phyloP scores from a whole-genome alignment of 2,113 vertebrate genomes.

The Otus sunia region DNA sequence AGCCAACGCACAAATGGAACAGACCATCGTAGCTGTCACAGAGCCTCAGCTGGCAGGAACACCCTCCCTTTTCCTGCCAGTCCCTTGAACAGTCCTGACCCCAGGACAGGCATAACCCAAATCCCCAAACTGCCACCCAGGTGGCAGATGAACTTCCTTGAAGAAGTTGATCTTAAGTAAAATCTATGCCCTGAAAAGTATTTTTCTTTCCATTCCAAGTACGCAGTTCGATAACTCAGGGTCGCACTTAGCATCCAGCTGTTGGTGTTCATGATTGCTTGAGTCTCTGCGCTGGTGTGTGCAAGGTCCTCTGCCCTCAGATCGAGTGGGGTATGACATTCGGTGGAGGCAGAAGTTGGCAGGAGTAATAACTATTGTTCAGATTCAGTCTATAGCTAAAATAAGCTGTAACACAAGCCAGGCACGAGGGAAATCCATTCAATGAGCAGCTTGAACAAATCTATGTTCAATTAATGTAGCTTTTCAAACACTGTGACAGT shows the following conservation, averaged over 20 bases:
- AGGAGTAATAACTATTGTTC: not conserved
- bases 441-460: conserved; percentile 63
- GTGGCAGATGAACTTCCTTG: not conserved
- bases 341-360: not conserved
- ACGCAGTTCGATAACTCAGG: accelerated
- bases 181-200: not conserved
- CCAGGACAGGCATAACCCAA: not conserved
- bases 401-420: conserved; percentile 45
- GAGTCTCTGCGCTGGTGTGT: not conserved
- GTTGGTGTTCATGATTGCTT: not conserved
- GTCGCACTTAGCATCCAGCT: not conserved
- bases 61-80: not conserved
- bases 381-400: conserved; percentile 41
- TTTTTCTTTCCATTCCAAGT: accelerated
- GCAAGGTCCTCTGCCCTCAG: not conserved
- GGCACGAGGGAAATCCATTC: conserved; percentile 55
- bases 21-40: accelerated
- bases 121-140: not conserved
- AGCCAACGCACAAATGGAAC: not conserved
- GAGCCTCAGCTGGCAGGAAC: not conserved
- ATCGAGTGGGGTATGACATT: not conserved
- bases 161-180: not conserved
- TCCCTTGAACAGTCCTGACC: not conserved
- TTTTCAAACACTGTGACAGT: conserved; percentile 66
- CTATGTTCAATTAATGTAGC: conserved; percentile 67